Base-by-base conservation (phyloP, 2,888 invertebrate genomes). In the Stenolophus ochropezus region DNA sequence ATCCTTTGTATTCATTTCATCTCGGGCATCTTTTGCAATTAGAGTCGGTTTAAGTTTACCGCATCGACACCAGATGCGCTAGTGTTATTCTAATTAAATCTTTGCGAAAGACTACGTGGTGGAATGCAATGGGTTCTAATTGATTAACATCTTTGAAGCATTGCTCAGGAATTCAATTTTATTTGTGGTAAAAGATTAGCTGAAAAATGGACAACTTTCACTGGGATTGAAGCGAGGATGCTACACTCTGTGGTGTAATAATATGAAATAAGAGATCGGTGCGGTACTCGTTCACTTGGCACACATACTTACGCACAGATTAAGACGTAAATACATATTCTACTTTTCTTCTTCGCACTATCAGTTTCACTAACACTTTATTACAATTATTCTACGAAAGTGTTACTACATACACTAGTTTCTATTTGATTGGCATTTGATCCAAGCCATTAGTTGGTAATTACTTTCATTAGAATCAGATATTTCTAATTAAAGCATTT, bases 61-160 rank as follows among this genome's bases (percentile, higher is more conserved):
- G 25, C 58, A 21, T 47, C 49, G 16, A 49, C 23, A 76, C 53
- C 76, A 33, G 53, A 20, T 53, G 27, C 20, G 53, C 33, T 27
- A 76, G 27, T 33, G 53, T 76, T 53, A 76, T 76, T 53, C 56
- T 76, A 76, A 76, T 76, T 76, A 76, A 76, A 76, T 51, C 27
- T 69, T 69, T 79, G 65, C 79, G 79, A 79, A 79, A 71, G 53
- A 65, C 53, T 33, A 73, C 65, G 65, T 33, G 49, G 14, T 49
- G 33, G 56, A 76, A 76, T 76, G 76, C 69, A 49, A 69, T 25
- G 65, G 71, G 69, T 53, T 79, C 73, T 80, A 80, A 80, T 80
- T 73, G 80, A 80, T 80, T 80, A 73, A 73, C 80, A 73, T 80
- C 69, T 71, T 51, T 69, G 73, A 56, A 73, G 51, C 33, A 69